A percentile compares a stretch with the other conserved stretches of the same genome.
phyloP scores from a whole-genome alignment of 2,113 vertebrate species.

The Rhinichthys klamathensis region DNA sequence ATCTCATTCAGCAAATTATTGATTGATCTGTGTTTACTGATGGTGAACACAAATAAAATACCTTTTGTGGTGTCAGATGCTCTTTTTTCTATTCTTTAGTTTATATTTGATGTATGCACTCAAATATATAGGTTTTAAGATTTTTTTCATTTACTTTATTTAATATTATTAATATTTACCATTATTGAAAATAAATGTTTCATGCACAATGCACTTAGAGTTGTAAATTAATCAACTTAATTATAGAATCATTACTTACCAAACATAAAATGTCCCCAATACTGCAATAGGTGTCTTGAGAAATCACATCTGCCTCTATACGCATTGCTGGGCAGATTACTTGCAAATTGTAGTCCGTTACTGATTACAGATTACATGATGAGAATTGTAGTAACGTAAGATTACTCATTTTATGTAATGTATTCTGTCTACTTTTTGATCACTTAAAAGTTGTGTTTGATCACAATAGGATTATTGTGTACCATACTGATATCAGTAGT shows the following conservation, averaged over 20 bases:
- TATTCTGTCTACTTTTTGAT: too few species aligned
- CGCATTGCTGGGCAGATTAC: too few species aligned
- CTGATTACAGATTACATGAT: too few species aligned
- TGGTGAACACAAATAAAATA: conserved; percentile 8
- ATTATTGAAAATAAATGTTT: background rate
- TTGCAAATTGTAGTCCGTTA: too few species aligned
- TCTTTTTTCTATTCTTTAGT: background rate
- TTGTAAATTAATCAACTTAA: background rate
- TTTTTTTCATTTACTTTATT: background rate
- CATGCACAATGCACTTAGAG: background rate
- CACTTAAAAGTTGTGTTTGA: too few species aligned
- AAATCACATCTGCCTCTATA: background rate
- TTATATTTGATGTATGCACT: background rate
- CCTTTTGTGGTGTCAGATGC: background rate
- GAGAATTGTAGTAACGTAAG: too few species aligned
- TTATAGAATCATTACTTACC: background rate
- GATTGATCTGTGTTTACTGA: conserved; percentile 48
- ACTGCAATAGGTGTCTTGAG: background rate
- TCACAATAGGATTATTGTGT: too few species aligned
- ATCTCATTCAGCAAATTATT: conserved; percentile 46
- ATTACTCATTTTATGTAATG: too few species aligned
- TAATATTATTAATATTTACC: background rate
- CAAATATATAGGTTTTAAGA: background rate
- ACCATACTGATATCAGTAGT: too few species aligned
- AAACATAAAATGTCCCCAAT: background rate